A percentile compares a stretch with the other conserved stretches of the same genome.
phyloP scores from a whole-genome alignment of 2,888 invertebrate species.

The Aphidoletes aphidimyza region DNA sequence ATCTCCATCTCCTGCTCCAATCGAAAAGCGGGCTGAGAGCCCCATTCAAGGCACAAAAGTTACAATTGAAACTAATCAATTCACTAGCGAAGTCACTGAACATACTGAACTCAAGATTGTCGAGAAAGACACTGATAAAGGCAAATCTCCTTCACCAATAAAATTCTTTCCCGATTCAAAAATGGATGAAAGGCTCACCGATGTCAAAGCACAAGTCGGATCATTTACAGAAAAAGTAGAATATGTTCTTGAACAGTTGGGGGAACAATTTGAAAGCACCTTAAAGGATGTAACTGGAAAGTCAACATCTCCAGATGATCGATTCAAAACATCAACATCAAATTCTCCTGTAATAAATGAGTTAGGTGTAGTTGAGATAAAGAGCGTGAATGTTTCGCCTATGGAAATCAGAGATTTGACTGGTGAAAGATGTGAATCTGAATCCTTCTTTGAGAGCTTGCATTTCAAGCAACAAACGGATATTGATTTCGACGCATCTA shows the following conservation, averaged over 20 bases:
- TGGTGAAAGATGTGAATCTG: not conserved
- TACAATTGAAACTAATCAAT: too few relatives aligned
- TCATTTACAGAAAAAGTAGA: slow-evolving; percentile 55
- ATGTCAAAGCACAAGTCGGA: slow-evolving; percentile 55
- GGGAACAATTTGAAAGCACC: slow-evolving; percentile 55
- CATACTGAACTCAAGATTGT: too few relatives aligned
- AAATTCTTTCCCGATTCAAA: too few relatives aligned
- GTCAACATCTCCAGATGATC: not conserved
- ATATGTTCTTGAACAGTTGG: slow-evolving; percentile 55
- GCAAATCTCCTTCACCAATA: too few relatives aligned
- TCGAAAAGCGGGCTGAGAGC: too few relatives aligned
- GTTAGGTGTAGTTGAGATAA: too few relatives aligned
- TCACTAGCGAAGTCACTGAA: too few relatives aligned
- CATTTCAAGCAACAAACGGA: not conserved
- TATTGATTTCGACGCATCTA: not conserved
- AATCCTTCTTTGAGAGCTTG: not conserved
- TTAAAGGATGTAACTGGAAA: slow-evolving; percentile 54
- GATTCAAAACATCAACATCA: not conserved
- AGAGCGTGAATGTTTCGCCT: too few relatives aligned
- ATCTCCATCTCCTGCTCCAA: too few relatives aligned
- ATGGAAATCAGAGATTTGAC: not conserved
- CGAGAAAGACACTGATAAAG: too few relatives aligned
- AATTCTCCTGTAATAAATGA: too few relatives aligned
- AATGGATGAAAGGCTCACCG: slow-evolving; percentile 50
- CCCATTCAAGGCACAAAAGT: too few relatives aligned